Evolutionary conservation across 2,113 vertebrate species (phyloP), one percentile per base, ranked within the genome.

Genomic region (Galbula dea): DNA sequence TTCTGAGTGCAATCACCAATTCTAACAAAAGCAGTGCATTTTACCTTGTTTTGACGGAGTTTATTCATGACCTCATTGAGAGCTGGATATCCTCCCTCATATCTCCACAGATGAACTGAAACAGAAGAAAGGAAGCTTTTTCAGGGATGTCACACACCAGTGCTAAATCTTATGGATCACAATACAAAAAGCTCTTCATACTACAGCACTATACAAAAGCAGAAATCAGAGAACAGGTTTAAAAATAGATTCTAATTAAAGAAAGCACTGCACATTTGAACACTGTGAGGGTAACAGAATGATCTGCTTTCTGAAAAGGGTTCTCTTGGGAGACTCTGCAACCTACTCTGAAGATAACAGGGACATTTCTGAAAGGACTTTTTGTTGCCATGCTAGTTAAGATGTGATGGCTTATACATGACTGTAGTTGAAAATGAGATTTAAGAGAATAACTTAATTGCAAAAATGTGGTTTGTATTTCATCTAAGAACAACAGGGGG

Each of bases 31-130:
- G 80, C 22, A 15, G 23, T 4, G 6, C 4, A 59, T 49, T 94
- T 97, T 98, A 99, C 99, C 99, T 99, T 98, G 96, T 99, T 99
- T 96, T 98, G 97, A 94, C 96, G 98, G 93, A 99, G 99, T 97
- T 99, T 99, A 95, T 68, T 99, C 99, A 99, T 99, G 97, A 99
- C 99, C 90, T 99, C 99, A 24, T 98, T 99, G 88, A 99, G 99
- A 88, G 99, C 99, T n/a, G 99, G 99, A 79, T 99, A 99, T 85
- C 99, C 99, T 97, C 99, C 99, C 91, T 99, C 98, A 24, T 99
- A 99, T 86, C 99, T 97, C 99, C 99, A 99, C 86, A 99, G 97
- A 95, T 99, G 99, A 95, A 99, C 99, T 99, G 97, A 88, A 98
- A 98, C 45, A 95, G 95, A 96, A 92, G 95, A 97, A 76, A 92